phyloP scores from a whole-genome alignment of 2,888 invertebrate genomes.

The Troides oblongomaculatus region DNA sequence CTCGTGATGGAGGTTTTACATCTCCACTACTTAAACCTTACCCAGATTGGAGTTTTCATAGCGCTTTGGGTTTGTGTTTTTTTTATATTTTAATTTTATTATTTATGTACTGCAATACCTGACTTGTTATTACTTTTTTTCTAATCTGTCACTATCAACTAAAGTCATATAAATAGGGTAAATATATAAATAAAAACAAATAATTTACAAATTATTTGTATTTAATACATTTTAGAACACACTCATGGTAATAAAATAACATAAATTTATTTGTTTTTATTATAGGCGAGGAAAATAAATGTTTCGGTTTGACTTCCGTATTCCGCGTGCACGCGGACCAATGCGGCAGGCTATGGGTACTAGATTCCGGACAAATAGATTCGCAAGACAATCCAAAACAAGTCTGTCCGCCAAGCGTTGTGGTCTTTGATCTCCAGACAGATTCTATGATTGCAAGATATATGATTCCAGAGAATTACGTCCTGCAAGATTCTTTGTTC shows the following conservation, averaged over 20 bases:
- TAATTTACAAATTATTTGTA: too few relatives aligned
- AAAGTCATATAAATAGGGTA: too few relatives aligned
- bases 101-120: not conserved
- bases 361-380: conserved; percentile 89
- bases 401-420: conserved; percentile 86
- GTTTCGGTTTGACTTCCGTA: conserved; percentile 86
- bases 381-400: conserved; percentile 82
- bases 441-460: conserved; percentile 82
- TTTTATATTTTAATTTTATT: not conserved
- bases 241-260: not conserved
- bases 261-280: conserved; percentile 25
- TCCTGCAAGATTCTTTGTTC: conserved; percentile 84
- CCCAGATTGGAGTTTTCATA: conserved; percentile 86
- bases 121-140: too few relatives aligned
- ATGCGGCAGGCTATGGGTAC: conserved; percentile 88
- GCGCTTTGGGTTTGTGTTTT: conserved; percentile 67
- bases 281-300: conserved; percentile 67
- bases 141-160: too few relatives aligned
- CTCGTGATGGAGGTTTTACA: conserved; percentile 74
- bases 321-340: conserved; percentile 87
- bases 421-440: conserved; percentile 85
- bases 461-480: conserved; percentile 82
- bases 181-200: too few relatives aligned
- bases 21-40: conserved; percentile 86
- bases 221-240: too few relatives aligned